Evolutionary conservation across 64 coral and sea anemone genomes (phyloP), one percentile per base, ranked within the genome.

Genomic region (Pachyseris speciosa): DNA sequence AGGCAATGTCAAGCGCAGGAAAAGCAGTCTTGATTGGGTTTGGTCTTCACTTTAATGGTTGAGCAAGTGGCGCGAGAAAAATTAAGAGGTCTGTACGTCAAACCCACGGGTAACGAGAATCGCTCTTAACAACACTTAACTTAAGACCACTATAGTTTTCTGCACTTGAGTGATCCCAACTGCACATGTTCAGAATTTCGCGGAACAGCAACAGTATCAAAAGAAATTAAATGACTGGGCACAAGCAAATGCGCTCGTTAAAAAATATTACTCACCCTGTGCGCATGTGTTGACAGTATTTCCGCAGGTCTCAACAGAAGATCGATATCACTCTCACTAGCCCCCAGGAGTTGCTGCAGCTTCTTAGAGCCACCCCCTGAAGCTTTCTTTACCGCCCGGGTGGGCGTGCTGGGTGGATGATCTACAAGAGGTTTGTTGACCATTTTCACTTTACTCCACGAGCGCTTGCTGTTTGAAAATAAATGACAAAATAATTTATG

Each of bases 261-360:
- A 33, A 37, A n/a, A 47, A 6, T 1, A 20, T 42, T 50, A 81
- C 72, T 33, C 80, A 95, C 89, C 39, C 47, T 93, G 34, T 92
- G 90, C 26, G 85, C 80, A 24, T 69, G 65, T n/a, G 90, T 86
- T 11, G 94, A 80, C 29, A 92, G 31, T 25, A 95, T 94, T 48
- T 98, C 93, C 15, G 90, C 94, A 7, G 97, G 90, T 85, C 94
- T 81, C 49, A 95, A 33, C 52, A 99, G 44, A 63, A 99, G 75
- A 39, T 99, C 97, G 42, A 99, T 99, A 25, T 99, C 97, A 91
- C 94, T 99, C 74, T 99, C 97, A 78, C 97, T 99, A 31, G 97
- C 97, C 30, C 97, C 97, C 66, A 99, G 61, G 52, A 99, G 88
- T 69, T 95, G 89, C 71, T 98, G 96, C 8, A 98, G 67, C 67